Evolutionary conservation across 1,140 invertebrate genomes (phyloP), one percentile per base, ranked within the genome.

Genomic region (Leptinotarsa defecta): DNA sequence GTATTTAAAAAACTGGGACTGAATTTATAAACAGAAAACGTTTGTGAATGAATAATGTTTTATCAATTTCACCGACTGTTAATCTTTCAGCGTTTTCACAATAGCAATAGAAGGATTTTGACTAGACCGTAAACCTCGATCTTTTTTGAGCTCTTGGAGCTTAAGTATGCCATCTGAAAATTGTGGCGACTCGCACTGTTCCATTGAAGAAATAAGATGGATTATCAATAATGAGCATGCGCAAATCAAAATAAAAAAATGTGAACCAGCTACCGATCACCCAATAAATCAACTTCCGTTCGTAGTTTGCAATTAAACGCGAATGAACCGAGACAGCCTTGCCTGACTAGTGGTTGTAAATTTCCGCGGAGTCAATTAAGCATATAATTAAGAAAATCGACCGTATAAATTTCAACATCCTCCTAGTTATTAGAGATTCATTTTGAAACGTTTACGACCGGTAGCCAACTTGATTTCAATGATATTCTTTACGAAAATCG

Each of bases 311-410:
- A 71, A 71, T 71, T 71, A 71, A 71, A 57, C 19, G 20, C 34
- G 69, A 71, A 13, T 27, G 69, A 57, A 71, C 52, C 69, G 69
- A 71, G 69, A 71, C 69, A 57, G 48, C 69, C 69, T 71, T 71
- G 69, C 69, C 69, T 71, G 52, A 52, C 52, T 71, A 17, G 20
- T 27, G 13, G 69, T 71, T 48, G 48, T 71, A 71, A 71, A 71
- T 71, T 57, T 48, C 19, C 17, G 15, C 34, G 11, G 24, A 71
- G 69, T 48, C 69, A 71, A 71, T 71, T 71, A 71, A 71, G 69
- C 49, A 71, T 71, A 71, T 71, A 71, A 71, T 71, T 71, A 71
- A 71, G 69, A 71, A 71, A 71, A 71, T 71, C 69, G 69, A 71
- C n/a, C 20, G 27, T 71, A 71, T 71, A 71, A 71, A 71, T 71